Base-by-base conservation (phyloP, 1,140 invertebrate genomes). In the Drosophila elegans region DNA sequence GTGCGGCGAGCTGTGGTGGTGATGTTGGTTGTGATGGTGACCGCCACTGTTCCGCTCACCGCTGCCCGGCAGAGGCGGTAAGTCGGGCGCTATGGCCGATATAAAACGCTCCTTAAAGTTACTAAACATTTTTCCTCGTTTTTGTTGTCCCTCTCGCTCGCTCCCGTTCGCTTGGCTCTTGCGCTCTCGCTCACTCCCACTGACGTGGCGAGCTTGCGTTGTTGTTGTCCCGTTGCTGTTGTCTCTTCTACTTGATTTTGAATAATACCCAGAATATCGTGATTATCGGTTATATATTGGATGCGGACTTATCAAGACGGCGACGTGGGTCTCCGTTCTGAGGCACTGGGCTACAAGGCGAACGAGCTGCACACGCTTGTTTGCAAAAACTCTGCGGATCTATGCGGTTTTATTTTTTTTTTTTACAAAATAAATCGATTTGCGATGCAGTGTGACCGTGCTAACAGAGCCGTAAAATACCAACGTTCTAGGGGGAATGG, bases 51-150 rank as follows among this genome's bases (percentile, higher is more conserved):
- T 6, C 5, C 63, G 60, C 16, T 16, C 29, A 10, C 55, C 34
- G 42, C 32, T 36, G 39, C 67, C 80, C 5, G 85, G 71, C 6
- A 86, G 54, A 3, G 78, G 67, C 3, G 82, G 89, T 59, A 91
- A 44, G 42, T 92, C 88, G 4, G 91, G 91, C 21, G 80, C 85
- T 25, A 92, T 84, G n/a, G 83, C 84, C 60, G 91, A 90, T 32
- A 91, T 81, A 44, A 92, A 90, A 48, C 91, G 80, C 42, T 81
- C 91, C 62, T 91, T 92, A n/a, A 92, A 77, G 66, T 81, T 90
- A 13, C 75, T 89, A 38, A 92, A 92, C 91, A 92, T 92, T 9
- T 25, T 21, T 27, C 41, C 27, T 59, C 36, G 16, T 54, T 41
- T 10, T 12, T 38, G 25, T 13, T n/a, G 13, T 25, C 10, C 11